Conservation (phyloP, 2,888 invertebrate species). For the Shargacucullia verbasci region DNA sequence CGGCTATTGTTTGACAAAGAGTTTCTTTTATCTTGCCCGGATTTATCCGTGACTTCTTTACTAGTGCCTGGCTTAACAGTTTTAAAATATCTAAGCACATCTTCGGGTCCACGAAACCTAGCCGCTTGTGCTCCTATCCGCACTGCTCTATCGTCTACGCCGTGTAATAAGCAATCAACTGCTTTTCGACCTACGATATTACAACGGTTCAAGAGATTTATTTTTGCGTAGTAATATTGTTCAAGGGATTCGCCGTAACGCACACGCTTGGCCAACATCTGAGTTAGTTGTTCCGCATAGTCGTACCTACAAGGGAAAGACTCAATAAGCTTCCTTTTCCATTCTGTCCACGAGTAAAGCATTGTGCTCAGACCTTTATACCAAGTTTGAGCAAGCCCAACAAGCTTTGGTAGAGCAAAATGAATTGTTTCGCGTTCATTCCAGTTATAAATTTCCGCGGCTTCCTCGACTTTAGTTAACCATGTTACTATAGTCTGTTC, state of each 20-base stretch:
- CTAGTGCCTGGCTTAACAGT: constrained; percentile 28
- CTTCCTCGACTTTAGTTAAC: background rate
- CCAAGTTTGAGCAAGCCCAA: constrained; percentile 4
- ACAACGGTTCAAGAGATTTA: constrained; percentile 46
- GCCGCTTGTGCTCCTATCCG: constrained; percentile 48
- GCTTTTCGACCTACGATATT: constrained; percentile 27
- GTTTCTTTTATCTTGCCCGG: background rate
- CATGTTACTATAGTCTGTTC: background rate
- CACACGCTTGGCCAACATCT: constrained; percentile 8
- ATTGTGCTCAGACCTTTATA: background rate
- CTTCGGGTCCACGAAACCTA: constrained; percentile 44
- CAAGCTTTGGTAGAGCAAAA: background rate
- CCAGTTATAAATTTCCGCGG: background rate
- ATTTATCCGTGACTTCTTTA: constrained; percentile 7
- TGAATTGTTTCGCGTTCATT: background rate
- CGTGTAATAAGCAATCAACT: constrained; percentile 46
- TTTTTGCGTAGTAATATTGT: constrained; percentile 22
- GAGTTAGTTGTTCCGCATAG: background rate
- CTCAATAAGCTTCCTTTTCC: background rate
- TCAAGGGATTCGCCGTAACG: constrained; percentile 8
- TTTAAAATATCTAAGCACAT: constrained; percentile 38
- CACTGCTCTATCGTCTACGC: constrained; percentile 43
- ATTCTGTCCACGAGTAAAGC: background rate
- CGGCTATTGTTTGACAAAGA: no score
- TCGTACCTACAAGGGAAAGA: background rate